Percentiles rank a stretch among this genome's conserved stretches.
These are phyloP conservation scores for Hydrolagus affinis DNA, from an alignment of 2,113 vertebrate species.

Conservation along the genomic window DNA sequence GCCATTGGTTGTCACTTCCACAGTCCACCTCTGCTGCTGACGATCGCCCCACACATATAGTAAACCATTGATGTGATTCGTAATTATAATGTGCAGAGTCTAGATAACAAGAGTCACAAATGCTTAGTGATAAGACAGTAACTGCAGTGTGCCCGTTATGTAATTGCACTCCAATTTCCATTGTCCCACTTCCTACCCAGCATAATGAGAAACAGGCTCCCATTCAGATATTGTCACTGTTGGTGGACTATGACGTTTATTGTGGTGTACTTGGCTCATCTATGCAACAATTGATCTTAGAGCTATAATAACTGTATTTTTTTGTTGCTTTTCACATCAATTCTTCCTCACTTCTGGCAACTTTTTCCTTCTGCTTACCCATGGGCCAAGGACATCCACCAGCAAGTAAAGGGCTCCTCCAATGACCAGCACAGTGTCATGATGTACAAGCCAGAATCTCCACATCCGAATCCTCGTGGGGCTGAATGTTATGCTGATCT, in stretches of 20 bases:
- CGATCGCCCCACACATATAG: neutral
- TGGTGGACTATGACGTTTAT: no score
- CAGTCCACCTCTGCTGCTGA: neutral
- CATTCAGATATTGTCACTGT: neutral
- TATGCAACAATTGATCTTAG: neutral
- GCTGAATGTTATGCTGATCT: no score
- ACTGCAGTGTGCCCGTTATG: neutral
- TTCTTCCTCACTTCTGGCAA: no score
- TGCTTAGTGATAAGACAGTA: neutral
- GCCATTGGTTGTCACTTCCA: neutral
- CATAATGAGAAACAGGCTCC: slow-evolving; percentile 2
- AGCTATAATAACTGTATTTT: no score
- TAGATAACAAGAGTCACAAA: neutral
- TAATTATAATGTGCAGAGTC: neutral
- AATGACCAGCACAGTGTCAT: no score
- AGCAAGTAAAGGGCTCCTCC: no score
- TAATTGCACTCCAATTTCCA: neutral
- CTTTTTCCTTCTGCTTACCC: no score
- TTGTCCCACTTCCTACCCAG: neutral
- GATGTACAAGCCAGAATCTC: no score
- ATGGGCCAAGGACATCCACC: no score
- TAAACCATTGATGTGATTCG: neutral
- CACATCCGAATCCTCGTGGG: no score
- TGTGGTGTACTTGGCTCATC: neutral
- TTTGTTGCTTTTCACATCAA: no score